Base-by-base conservation (phyloP, 2,888 invertebrate species). In the Kuschelorhynchus macadamiae region DNA sequence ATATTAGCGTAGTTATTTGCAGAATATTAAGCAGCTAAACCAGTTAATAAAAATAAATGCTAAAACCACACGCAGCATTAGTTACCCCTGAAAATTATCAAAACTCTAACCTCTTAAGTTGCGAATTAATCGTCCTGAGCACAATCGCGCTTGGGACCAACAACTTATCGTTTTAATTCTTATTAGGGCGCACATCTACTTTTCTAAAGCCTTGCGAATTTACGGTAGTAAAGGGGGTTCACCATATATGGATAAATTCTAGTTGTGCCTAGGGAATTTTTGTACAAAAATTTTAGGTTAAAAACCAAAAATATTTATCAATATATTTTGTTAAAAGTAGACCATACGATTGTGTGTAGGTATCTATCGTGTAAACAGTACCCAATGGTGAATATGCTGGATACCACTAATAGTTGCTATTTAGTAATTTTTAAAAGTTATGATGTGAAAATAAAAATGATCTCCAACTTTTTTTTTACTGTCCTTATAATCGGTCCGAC, bases 131-230 rank as follows among this genome's bases (percentile, higher is more conserved):
- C 41, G 50, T 21, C 61, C 33, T 33, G 32, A 61, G 44, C 61
- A 17, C 7, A 42, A 52, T 60, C 36, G 66, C 46, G 53, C 50
- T 44, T 25, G 59, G 46, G 53, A 52, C 59, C 44, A 59, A 57
- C 64, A 61, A 67, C 61, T 62, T 56, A 61, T 67, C 67, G 42
- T 67, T 67, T 62, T 67, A 67, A 62, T 67, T 67, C 67, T 55
- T 67, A 55, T 67, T 67, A 62, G 47, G 59, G 53, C n/a, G n/a
- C 53, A 53, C n/a, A 66, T 53, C 65, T 57, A 65, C 65, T 65
- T 65, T 65, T 65, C 59, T 56, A 61, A 49, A 61, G 66, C 60
- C 32, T 21, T 47, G 32, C 53, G 60, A 60, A 66, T 52, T 53
- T 60, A 66, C 66, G 53, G 44, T 12, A 25, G 11, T 21, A 21